Percentiles rank a stretch among this genome's conserved stretches.
These are phyloP conservation scores for Chinchilla lanigera DNA, from an alignment of 2,113 vertebrate genomes.

Conservation along the genomic window DNA sequence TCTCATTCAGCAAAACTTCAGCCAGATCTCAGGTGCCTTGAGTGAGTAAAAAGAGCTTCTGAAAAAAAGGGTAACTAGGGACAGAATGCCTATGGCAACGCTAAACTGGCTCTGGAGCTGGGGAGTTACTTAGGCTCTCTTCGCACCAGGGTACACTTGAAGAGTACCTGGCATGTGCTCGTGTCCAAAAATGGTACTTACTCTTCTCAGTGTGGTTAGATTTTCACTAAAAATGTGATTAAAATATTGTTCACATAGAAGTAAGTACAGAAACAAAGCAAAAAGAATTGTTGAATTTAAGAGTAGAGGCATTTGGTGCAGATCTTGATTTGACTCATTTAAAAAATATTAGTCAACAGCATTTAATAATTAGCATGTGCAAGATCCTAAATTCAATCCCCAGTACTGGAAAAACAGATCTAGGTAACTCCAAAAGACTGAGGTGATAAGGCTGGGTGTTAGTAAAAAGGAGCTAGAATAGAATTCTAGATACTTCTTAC, in stretches of 20 bases:
- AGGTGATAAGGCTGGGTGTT: not conserved
- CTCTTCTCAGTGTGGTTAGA: not conserved
- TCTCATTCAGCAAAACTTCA: not conserved
- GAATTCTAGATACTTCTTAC: not conserved
- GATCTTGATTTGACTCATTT: not conserved
- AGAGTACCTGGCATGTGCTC: no score
- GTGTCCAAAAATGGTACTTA: not conserved
- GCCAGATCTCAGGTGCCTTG: not conserved
- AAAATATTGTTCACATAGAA: not conserved
- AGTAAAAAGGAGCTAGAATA: not conserved
- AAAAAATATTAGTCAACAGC: not conserved
- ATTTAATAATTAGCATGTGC: not conserved
- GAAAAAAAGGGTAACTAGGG: not conserved
- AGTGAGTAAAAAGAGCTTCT: not conserved
- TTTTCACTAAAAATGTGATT: slow-evolving; percentile 14
- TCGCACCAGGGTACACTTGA: not conserved
- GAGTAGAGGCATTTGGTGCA: not conserved
- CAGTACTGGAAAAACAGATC: not conserved
- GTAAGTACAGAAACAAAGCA: not conserved
- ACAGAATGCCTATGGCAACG: not conserved
- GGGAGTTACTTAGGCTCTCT: not conserved
- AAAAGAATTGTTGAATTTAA: not conserved
- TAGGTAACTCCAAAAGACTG: not conserved
- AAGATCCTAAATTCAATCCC: not conserved
- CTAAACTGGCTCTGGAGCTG: not conserved